Evolutionary conservation across 2,797 vertebrate species (phyloP).

Genomic region (Leptoclinus maculatus): DNA sequence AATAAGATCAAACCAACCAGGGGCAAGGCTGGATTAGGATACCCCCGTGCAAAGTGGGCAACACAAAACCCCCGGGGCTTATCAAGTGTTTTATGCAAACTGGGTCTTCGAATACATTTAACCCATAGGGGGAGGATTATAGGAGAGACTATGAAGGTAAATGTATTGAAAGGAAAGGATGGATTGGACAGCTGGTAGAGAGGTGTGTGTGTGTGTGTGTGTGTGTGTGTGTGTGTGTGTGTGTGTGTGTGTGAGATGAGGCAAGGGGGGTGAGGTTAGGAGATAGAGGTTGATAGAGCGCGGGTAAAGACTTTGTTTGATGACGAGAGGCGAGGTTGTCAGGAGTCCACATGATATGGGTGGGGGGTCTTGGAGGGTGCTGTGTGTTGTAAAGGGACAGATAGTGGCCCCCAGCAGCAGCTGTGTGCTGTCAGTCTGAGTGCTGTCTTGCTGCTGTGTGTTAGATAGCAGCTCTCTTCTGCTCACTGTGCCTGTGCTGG

Average conservation of each 20-base stretch:
- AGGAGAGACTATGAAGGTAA: constrained; percentile 1
- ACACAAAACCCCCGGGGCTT: neutral
- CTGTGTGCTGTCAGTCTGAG: constrained; percentile 69
- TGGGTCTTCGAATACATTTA: neutral
- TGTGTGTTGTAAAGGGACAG: constrained; percentile 19
- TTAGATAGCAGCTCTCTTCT: constrained; percentile 57
- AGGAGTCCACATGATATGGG: constrained; percentile 58
- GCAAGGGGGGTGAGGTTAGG: neutral
- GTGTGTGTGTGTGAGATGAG: neutral
- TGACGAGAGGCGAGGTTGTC: constrained; percentile 47
- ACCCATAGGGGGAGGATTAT: neutral
- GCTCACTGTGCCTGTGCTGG: constrained; percentile 17
- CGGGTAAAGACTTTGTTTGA: constrained; percentile 43
- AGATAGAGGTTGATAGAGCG: constrained; percentile 31
- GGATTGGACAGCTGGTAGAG: neutral
- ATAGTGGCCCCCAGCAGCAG: constrained; percentile 39
- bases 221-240: no score
- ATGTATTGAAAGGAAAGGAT: neutral
- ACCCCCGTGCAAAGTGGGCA: neutral
- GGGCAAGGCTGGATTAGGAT: neutral
- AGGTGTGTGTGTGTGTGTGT: no score
- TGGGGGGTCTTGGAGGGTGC: constrained; percentile 41
- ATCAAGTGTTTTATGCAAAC: neutral
- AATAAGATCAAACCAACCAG: neutral
- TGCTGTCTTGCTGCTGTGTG: constrained; percentile 50